Conservation (phyloP, 2,797 vertebrate species). For the Acanthis flammea region DNA sequence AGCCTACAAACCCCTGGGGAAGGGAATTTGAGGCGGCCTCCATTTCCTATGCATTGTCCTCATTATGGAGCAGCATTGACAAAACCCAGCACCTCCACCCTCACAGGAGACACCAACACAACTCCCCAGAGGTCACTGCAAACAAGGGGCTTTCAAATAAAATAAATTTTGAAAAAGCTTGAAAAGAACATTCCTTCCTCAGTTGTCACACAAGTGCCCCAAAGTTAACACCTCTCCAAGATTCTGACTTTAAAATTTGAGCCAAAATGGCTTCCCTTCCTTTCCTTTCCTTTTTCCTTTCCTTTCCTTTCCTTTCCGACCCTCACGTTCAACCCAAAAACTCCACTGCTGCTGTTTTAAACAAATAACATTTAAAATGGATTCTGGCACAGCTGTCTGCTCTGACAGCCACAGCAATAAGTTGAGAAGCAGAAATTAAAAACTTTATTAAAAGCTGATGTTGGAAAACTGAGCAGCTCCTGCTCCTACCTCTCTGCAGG, state of each 20-base stretch:
- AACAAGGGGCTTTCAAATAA: background rate
- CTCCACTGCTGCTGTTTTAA: background rate
- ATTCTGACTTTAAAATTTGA: background rate
- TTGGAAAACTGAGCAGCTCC: background rate
- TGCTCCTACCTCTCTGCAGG: background rate
- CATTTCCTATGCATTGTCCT: background rate
- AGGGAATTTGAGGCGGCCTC: background rate
- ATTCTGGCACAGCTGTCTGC: background rate
- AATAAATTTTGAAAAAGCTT: background rate
- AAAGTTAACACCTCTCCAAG: background rate
- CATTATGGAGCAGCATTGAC: fast-evolving
- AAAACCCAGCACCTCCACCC: background rate
- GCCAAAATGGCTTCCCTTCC: background rate
- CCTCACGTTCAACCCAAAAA: background rate
- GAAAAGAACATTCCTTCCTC: background rate
- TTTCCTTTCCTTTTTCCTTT: background rate
- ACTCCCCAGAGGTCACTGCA: background rate
- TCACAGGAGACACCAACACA: background rate
- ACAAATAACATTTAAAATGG: background rate
- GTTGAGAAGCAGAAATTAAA: background rate
- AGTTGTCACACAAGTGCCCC: fast-evolving
- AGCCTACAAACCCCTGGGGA: background rate
- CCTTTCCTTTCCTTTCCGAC: background rate
- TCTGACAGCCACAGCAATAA: background rate
- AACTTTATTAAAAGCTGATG: background rate